These are phyloP conservation scores for Parus major DNA, from an alignment of 2,113 vertebrate genomes.

Conservation along the genomic window DNA sequence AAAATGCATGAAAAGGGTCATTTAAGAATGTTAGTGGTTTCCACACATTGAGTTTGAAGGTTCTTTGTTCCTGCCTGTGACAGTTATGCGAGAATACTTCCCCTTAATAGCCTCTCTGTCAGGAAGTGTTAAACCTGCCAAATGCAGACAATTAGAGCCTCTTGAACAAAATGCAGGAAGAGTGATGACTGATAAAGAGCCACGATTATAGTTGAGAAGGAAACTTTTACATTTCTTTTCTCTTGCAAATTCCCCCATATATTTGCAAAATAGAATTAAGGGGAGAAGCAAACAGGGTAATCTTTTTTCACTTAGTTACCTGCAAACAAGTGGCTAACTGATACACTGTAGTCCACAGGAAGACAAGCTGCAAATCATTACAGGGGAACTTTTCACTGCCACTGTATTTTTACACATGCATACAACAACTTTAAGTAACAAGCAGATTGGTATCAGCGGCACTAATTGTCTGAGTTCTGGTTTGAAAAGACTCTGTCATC, in stretches of 20 bases:
- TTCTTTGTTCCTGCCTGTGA: slow-evolving; percentile 86
- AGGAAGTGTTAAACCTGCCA: slow-evolving; percentile 92
- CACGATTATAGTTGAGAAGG: slow-evolving; percentile 73
- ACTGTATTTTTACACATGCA: background rate
- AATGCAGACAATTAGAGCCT: slow-evolving; percentile 89
- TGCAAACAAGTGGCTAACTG: slow-evolving; percentile 56
- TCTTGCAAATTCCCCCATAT: slow-evolving; percentile 70
- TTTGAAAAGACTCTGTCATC: background rate
- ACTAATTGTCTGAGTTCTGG: background rate
- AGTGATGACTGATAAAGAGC: slow-evolving; percentile 78
- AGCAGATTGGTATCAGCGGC: background rate
- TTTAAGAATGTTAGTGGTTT: slow-evolving; percentile 82
- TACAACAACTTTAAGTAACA: background rate
- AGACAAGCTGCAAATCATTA: slow-evolving; percentile 15
- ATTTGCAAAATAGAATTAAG: slow-evolving; percentile 70
- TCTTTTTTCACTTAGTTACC: slow-evolving; percentile 47
- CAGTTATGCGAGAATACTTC: slow-evolving; percentile 90
- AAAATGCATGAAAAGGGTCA: slow-evolving; percentile 79
- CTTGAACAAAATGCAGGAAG: slow-evolving; percentile 83
- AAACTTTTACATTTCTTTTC: slow-evolving; percentile 79
- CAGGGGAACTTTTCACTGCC: background rate
- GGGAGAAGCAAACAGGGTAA: slow-evolving; percentile 22
- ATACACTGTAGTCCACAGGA: background rate
- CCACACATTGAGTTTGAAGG: slow-evolving; percentile 81
- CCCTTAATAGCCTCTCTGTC: slow-evolving; percentile 89